Evolutionary conservation across 2,888 invertebrate genomes (phyloP), one percentile per base, ranked within the genome.

Genomic region (Molorchus minor): DNA sequence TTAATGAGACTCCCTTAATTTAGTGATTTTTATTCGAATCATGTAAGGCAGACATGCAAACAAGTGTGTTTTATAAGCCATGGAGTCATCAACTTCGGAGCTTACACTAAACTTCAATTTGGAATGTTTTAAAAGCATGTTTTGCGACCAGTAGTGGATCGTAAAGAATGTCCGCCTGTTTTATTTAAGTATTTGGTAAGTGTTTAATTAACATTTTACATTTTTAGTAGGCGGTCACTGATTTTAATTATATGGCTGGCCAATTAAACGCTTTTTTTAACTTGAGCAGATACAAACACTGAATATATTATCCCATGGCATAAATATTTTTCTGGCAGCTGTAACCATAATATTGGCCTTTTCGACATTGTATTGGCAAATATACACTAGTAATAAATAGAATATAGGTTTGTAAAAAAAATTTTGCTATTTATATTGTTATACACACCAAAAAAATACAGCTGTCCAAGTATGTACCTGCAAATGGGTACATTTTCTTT

Each of bases 1-100:
- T 78, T 80, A 80, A 80, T 79, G 79, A 79, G 79, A 72, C 74
- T 69, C 71, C n/a, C 77, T 76, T 77, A 77, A 77, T 78, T 77
- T 70, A 73, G 75, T 73, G 71, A 75, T 77, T 75, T 74, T 76
- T 71, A 74, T 75, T 75, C 74, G 64, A 56, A 54, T 38, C 70
- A 63, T 64, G 70, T 55, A 30, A 60, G 45, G 36, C 53, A 58
- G 68, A 73, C 73, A 73, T 73, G 74, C 73, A 71, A 73, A 70
- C 68, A 58, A 65, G 67, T 67, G 56, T 67, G 69, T 71, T 58
- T 62, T 58, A 64, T 65, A 62, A 61, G 61, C 59, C 59, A 52
- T 44, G 21, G 58, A 62, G 67, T 65, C 68, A 63, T 65, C 69
- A 67, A 67, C 61, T 70, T 65, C 67, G 49, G 62, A 64, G 64